Percentiles rank a stretch among this genome's conserved stretches.
Evolutionary conservation across 2,888 invertebrate species (phyloP).

Genomic region (Doris montereyensis): DNA sequence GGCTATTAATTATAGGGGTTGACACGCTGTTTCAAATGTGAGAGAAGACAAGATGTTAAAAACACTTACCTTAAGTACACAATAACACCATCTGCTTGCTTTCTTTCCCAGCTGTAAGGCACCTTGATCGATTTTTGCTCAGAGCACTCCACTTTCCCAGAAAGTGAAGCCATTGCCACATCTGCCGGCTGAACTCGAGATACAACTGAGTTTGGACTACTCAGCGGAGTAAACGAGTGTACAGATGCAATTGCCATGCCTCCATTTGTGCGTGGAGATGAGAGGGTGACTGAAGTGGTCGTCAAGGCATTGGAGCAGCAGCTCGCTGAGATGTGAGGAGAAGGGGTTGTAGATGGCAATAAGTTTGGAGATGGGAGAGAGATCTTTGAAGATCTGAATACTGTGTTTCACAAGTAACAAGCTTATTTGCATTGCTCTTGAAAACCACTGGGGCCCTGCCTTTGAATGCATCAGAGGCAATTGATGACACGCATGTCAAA

Average conservation of each 20-base stretch:
- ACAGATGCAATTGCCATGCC: conserved; percentile 24
- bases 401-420: too few relatives aligned
- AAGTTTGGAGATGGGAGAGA: too few relatives aligned
- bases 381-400: too few relatives aligned
- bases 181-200: background rate
- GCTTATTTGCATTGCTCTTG: background rate
- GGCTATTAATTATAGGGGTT: too few relatives aligned
- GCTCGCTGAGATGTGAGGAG: conserved; percentile 7
- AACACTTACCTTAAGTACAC: conserved; percentile 83
- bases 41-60: too few relatives aligned
- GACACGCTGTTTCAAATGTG: too few relatives aligned
- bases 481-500: background rate
- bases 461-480: background rate
- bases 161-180: background rate
- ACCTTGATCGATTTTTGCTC: conserved; percentile 74
- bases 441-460: background rate
- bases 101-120: conserved; percentile 86
- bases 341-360: conserved; percentile 4
- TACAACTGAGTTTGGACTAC: conserved; percentile 38
- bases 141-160: background rate
- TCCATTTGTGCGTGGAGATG: conserved; percentile 35
- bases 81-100: conserved; percentile 81
- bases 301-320: conserved; percentile 40
- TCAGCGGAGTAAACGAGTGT: conserved; percentile 40
- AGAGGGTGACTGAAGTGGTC: conserved; percentile 51